These are phyloP conservation scores for Poeciliopsis turrubarensis DNA, from an alignment of 2,113 vertebrate genomes.

Conservation along the genomic window DNA sequence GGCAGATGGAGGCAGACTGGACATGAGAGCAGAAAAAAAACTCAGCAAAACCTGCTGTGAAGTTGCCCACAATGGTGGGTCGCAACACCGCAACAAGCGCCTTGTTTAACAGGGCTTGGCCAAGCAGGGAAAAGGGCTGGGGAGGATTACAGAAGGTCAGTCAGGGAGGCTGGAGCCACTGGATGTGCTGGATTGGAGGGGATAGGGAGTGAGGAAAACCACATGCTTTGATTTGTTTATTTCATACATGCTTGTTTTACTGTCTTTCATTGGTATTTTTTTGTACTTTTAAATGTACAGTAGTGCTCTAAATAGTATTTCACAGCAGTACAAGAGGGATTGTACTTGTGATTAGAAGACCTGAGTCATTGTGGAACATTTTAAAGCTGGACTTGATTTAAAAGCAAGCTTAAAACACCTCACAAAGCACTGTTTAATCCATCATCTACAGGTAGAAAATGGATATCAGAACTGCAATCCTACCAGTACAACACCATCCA, in stretches of 20 bases:
- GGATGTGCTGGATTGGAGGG: conserved; percentile 5
- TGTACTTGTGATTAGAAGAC: neutral
- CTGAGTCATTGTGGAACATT: neutral
- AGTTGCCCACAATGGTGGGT: conserved; percentile 89
- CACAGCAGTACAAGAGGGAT: too few relatives aligned
- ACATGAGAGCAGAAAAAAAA: conserved; percentile 83
- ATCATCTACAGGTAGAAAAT: neutral
- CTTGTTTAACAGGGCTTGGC: conserved; percentile 88
- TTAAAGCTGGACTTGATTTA: neutral
- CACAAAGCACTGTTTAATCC: neutral
- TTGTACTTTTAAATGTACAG: neutral
- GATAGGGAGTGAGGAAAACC: neutral
- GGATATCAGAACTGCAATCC: neutral
- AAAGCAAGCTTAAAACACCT: neutral
- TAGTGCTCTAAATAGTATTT: too few relatives aligned
- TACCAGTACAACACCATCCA: neutral
- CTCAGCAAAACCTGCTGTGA: conserved; percentile 86
- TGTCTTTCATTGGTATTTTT: neutral
- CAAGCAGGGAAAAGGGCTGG: conserved; percentile 73
- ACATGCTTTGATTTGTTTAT: neutral
- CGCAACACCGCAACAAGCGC: conserved; percentile 81
- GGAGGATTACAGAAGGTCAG: conserved; percentile 67
- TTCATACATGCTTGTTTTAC: conserved; percentile 5
- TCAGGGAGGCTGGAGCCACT: conserved; percentile 23
- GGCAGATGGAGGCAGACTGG: conserved; percentile 92